phyloP scores from a whole-genome alignment of 2,113 vertebrate species.

The Lipotes vexillifer region DNA sequence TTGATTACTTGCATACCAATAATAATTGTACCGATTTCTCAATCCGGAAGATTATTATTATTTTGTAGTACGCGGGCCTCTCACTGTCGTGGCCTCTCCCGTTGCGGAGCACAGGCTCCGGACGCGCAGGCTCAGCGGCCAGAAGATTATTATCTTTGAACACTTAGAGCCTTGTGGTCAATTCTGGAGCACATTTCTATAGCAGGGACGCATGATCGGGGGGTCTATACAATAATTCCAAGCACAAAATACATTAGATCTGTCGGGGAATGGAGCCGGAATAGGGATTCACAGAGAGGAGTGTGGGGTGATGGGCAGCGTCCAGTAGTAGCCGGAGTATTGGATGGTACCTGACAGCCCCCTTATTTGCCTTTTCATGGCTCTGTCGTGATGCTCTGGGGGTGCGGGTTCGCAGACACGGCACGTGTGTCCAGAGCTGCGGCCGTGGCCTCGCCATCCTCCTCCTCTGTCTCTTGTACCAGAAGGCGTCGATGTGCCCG shows the following conservation, averaged over 20 bases:
- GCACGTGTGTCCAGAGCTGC: neutral
- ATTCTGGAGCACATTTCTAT: neutral
- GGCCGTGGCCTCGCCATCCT: neutral
- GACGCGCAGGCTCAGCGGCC: too few relatives aligned
- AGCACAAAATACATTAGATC: neutral
- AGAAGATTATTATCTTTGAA: neutral
- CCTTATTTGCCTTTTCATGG: neutral
- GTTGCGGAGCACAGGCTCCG: too few relatives aligned
- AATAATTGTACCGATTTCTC: neutral
- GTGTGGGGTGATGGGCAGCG: neutral
- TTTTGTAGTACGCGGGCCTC: too few relatives aligned
- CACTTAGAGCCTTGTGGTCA: neutral
- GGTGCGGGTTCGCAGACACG: neutral
- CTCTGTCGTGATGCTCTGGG: neutral
- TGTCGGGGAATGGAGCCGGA: rapidly evolving
- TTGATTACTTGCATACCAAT: neutral
- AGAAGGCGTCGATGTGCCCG: neutral
- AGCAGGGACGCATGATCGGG: neutral
- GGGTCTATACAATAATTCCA: neutral
- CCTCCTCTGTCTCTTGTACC: neutral
- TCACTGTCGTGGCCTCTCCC: too few relatives aligned
- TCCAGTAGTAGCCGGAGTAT: rapidly evolving
- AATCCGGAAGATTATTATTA: neutral
- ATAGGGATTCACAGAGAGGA: neutral
- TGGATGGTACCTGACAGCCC: neutral